These are phyloP conservation scores for Linurgus olivaceus DNA, from an alignment of 2,797 vertebrate genomes.

Conservation along the genomic window DNA sequence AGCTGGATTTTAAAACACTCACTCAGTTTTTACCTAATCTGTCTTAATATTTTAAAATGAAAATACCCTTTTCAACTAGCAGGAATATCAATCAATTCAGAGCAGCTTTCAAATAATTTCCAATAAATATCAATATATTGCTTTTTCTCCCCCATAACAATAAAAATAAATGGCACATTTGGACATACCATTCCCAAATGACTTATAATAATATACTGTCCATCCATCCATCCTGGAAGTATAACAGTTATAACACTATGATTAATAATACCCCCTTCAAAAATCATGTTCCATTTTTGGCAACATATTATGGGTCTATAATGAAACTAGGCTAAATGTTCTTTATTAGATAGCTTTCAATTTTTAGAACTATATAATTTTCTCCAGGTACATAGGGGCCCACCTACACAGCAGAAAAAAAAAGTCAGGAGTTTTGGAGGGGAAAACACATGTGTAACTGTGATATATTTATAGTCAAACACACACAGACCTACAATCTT, in stretches of 20 bases:
- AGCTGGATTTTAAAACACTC: not conserved
- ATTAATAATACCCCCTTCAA: slow-evolving; percentile 29
- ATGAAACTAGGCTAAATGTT: slow-evolving; percentile 17
- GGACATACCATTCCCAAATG: not conserved
- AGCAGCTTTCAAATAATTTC: not conserved
- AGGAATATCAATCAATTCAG: not conserved
- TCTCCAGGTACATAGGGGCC: not conserved
- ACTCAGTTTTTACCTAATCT: not conserved
- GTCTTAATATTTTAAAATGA: not conserved
- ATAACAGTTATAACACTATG: not conserved
- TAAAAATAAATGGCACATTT: not conserved
- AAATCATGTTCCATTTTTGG: slow-evolving; percentile 32
- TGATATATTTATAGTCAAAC: not conserved
- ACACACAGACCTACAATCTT: not conserved
- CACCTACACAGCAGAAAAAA: not conserved
- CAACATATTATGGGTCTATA: slow-evolving; percentile 6
- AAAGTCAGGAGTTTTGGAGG: not conserved
- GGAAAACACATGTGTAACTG: not conserved
- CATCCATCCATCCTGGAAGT: not conserved
- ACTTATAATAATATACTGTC: slow-evolving; percentile 13
- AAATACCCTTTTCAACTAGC: not conserved
- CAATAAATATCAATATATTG: not conserved
- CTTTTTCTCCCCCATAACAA: not conserved
- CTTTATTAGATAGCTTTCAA: not conserved
- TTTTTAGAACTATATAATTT: not conserved